Base-by-base conservation (phyloP, 2,113 vertebrate species). In the Embiotoca jacksoni region DNA sequence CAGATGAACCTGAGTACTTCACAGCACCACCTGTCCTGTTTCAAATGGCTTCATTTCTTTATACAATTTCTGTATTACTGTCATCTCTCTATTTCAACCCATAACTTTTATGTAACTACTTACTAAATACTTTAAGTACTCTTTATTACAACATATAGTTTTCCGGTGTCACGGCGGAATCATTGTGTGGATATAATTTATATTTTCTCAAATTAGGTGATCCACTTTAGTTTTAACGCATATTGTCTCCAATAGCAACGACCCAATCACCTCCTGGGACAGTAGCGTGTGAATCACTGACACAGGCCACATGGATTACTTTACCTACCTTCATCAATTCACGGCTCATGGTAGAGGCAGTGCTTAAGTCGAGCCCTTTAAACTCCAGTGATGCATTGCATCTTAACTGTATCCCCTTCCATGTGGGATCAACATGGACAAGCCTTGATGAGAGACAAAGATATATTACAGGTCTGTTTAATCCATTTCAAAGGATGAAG, bases 381-480 rank as follows among this genome's bases (percentile, higher is more conserved):
- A 68, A 86, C 58, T 68, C 44, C 58, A 78, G 61, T 78, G 55
- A 75, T 65, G 63, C 67, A 69, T 78, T 75, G 41, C 62, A 61
- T 57, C 63, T 75, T 65, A 80, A 79, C 53, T 73, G 57, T 37
- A 72, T 79, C 78, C 60, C 14, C 47, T 75, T 84, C 47, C 59
- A 71, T 6, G 9, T 44, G 56, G 73, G 78, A 82, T 83, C 35
- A 65, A 39, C 58, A 41, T 37, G 23, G 50, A 49, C 35, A 84
- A 72, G 49, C 69, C 36, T 37, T 56, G 60, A 75, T 85, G 70
- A 87, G 55, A 74, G 81, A 82, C 44, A 73, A 31, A 50, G 46
- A 75, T 76, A 30, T 52, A 72, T 82, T 56, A 50, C 67, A 66
- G 2, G 61, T 68, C 57, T 13, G 41, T 82, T 82, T 35, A 33